A percentile compares a stretch with the other conserved stretches of the same genome.
Conservation (phyloP, 2,113 vertebrate genomes). For the Pionites leucogaster region DNA sequence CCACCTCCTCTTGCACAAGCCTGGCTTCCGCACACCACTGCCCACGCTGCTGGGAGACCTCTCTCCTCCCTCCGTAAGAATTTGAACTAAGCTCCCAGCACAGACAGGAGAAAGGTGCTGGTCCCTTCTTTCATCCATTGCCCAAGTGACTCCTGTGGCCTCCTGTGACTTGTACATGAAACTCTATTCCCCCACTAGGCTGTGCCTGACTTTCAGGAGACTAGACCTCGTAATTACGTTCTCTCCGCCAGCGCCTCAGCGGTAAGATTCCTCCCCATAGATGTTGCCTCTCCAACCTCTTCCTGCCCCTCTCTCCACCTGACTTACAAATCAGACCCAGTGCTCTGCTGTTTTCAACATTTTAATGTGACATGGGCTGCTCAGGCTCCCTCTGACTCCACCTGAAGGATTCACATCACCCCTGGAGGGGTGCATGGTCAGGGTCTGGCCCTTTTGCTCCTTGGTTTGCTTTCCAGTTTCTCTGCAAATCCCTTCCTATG, state of each 20-base stretch:
- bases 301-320: not conserved
- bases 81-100: not conserved
- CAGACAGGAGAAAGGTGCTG: not conserved
- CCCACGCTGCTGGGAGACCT: not conserved
- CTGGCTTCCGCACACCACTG: not conserved
- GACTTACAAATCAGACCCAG: not conserved
- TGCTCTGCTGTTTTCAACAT: conserved; percentile 63
- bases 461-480: not conserved
- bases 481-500: not conserved
- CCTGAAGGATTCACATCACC: not conserved
- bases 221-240: conserved; percentile 97
- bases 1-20: not conserved
- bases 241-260: conserved; percentile 97
- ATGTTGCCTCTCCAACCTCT: not conserved
- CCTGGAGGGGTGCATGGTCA: not conserved
- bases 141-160: not conserved
- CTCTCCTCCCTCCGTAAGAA: not conserved
- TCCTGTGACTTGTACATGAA: conserved; percentile 66
- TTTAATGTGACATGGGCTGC: conserved; percentile 63
- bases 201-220: conserved; percentile 98
- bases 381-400: not conserved
- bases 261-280: conserved; percentile 82
- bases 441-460: not conserved
- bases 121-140: not conserved
- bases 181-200: conserved; percentile 86